Evolutionary conservation across 23 tunicate species (phyloP).

Genomic region (Ascidia mentula): DNA sequence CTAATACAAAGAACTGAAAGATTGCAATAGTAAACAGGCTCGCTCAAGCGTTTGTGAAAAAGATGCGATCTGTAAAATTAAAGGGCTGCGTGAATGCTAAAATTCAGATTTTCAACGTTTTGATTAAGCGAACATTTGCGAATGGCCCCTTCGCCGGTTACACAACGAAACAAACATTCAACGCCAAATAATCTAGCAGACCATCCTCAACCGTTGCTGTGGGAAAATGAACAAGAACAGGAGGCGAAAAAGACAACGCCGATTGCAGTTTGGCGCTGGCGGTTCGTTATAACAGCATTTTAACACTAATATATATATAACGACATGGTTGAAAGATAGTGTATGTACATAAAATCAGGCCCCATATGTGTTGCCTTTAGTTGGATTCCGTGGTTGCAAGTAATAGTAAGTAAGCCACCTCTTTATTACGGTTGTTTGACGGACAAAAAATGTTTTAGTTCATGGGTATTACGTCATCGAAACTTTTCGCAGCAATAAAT

Average conservation of each 20-base stretch:
- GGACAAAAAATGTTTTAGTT: no score
- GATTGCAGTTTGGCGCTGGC: background rate
- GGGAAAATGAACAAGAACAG: background rate
- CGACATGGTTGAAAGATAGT: background rate
- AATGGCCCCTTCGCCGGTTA: background rate
- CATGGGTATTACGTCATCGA: no score
- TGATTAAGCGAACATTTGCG: background rate
- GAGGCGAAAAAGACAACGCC: no score
- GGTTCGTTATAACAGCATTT: background rate
- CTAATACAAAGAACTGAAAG: background rate
- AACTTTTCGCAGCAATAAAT: no score
- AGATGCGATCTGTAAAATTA: no score
- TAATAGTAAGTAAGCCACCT: no score
- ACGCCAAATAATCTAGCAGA: background rate
- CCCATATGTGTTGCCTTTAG: background rate
- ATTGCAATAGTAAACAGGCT: conserved; percentile 3
- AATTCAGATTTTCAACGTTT: no score
- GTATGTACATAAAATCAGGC: background rate
- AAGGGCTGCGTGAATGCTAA: no score
- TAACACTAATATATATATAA: conserved; percentile 6
- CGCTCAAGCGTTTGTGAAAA: background rate
- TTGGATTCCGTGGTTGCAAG: no score
- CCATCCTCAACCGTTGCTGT: background rate
- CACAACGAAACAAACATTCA: background rate
- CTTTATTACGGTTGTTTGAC: no score